Conservation (phyloP, 2,888 invertebrate genomes). For the Atherix ibis region DNA sequence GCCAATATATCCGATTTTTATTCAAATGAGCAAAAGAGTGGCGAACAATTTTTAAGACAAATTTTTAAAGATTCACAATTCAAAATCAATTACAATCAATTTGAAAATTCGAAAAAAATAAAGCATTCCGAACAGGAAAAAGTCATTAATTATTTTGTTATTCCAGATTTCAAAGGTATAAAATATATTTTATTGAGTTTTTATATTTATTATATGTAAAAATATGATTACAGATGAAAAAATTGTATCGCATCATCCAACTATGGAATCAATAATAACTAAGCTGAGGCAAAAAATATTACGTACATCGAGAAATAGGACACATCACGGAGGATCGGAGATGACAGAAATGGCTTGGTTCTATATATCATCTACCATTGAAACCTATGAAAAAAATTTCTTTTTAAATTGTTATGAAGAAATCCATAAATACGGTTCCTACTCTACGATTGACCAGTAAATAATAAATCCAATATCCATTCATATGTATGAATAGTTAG, state of each 20-base stretch:
- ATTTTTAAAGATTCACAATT: constrained; percentile 21
- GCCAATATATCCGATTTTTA: constrained; percentile 59
- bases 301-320: constrained; percentile 21
- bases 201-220: no score
- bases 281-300: constrained; percentile 20
- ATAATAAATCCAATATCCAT: no score
- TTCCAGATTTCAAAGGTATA: constrained; percentile 18
- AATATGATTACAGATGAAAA: no score
- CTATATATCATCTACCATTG: constrained; percentile 17
- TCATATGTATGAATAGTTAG: no score
- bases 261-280: constrained; percentile 15
- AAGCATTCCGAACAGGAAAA: constrained; percentile 14
- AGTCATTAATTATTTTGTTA: constrained; percentile 17
- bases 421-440: no score
- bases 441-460: no score
- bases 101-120: constrained; percentile 15
- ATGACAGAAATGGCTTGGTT: constrained; percentile 23
- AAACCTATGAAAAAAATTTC: constrained; percentile 20
- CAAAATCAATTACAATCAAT: constrained; percentile 18
- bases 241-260: constrained; percentile 15
- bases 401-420: constrained; percentile 22
- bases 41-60: constrained; percentile 18
- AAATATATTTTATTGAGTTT: not conserved
- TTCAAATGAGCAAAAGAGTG: constrained; percentile 26
- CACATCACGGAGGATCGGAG: constrained; percentile 17